Percentiles rank a stretch among this genome's conserved stretches.
These are phyloP conservation scores for Stenodema calcarata DNA, from an alignment of 2,888 invertebrate genomes.

Conservation along the genomic window DNA sequence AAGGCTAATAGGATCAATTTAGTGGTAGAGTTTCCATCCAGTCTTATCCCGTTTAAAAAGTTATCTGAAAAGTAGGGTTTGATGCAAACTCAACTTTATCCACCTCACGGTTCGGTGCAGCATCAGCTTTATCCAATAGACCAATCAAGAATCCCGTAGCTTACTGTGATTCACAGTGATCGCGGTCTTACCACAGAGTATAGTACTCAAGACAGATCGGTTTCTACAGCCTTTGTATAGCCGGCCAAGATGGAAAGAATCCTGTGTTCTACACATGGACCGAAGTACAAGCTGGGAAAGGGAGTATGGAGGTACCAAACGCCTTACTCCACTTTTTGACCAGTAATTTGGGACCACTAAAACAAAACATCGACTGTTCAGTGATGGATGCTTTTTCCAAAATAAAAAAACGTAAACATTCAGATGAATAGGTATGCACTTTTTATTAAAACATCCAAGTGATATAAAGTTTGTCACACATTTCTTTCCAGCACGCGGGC, in stretches of 20 bases:
- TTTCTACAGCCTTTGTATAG: constrained; percentile 3
- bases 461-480: background rate
- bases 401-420: background rate
- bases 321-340: background rate
- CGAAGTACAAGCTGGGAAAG: background rate
- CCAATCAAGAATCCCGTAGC: too few relatives aligned
- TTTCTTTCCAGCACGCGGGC: constrained; percentile 11
- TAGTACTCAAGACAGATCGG: constrained; percentile 3
- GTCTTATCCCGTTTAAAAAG: too few relatives aligned
- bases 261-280: constrained; percentile 13
- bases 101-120: too few relatives aligned
- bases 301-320: background rate
- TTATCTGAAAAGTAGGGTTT: too few relatives aligned
- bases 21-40: too few relatives aligned
- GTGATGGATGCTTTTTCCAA: constrained; percentile 30
- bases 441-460: background rate
- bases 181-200: too few relatives aligned
- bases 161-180: too few relatives aligned
- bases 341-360: background rate
- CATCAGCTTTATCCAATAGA: too few relatives aligned
- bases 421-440: background rate
- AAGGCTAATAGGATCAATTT: too few relatives aligned
- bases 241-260: background rate
- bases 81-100: too few relatives aligned
- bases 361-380: background rate